These are phyloP conservation scores for Tortricodes alternella DNA, from an alignment of 2,888 invertebrate genomes.

Conservation along the genomic window DNA sequence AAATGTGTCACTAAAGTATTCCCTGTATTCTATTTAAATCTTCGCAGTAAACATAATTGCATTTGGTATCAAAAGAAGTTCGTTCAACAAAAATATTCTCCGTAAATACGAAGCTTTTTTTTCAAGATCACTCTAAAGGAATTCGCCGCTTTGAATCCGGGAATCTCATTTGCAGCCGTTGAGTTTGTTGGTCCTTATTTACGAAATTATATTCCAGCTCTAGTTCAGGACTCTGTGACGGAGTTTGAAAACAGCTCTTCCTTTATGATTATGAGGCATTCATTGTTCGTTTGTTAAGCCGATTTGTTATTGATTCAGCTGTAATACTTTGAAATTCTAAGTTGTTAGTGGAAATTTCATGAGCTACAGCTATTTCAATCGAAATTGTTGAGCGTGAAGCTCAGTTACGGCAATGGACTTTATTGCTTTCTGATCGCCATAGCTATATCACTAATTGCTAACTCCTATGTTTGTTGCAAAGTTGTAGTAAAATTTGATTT, in stretches of 20 bases:
- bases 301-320: neutral
- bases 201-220: neutral
- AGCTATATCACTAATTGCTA: too few species aligned
- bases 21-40: neutral
- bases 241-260: neutral
- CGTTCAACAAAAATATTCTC: conserved; percentile 9
- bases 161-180: conserved; percentile 18
- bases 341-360: neutral
- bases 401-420: too few species aligned
- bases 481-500: too few species aligned
- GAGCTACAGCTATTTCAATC: neutral
- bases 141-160: conserved; percentile 21
- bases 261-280: neutral
- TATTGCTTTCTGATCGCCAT: too few species aligned
- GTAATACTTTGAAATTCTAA: neutral
- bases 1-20: neutral
- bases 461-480: too few species aligned
- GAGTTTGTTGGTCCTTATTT: conserved; percentile 18
- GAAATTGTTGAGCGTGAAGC: neutral
- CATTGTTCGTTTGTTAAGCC: neutral
- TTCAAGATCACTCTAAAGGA: conserved; percentile 22
- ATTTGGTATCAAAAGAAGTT: conserved; percentile 11
- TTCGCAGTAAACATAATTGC: conserved; percentile 6
- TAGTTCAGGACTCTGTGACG: neutral
- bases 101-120: conserved; percentile 15